Evolutionary conservation across 2,888 invertebrate species (phyloP), one percentile per base, ranked within the genome.

Genomic region (Phyllotreta striolata): DNA sequence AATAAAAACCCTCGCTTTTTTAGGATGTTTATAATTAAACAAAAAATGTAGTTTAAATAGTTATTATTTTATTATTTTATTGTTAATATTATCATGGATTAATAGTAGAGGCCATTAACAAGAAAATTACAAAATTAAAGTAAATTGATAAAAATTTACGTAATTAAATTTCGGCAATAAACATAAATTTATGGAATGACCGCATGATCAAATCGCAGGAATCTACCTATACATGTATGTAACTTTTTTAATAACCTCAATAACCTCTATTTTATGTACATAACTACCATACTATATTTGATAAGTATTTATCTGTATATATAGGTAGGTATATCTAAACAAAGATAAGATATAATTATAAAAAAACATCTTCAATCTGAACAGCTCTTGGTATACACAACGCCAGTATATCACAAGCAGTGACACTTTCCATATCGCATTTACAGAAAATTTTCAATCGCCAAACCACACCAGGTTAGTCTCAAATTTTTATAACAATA

Each of bases 281-380:
- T 49, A 47, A 38, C 13, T 47, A 47, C 24, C 54, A 63, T 57
- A 59, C 54, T 47, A 34, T 52, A 58, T 51, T 41, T 60, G 41
- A 51, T 56, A 56, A 52, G 41, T 34, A 3, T 9, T 60, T 64
- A 64, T 64, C 64, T 51, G 56, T 60, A 56, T 64, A 64, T 56
- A 60, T 60, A 64, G 64, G 62, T 62, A 62, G 62, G 64, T 60
- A 60, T 64, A 60, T 64, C 64, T 64, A 51, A 64, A 60, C 60
- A 64, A 60, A 44, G 64, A 64, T 64, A 64, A 64, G 64, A 64
- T 55, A 60, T 49, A 13, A 47, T 14, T 46, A 63, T 47, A 41
- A 49, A 56, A 63, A 55, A 60, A 51, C 49, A 41, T 38, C 60
- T 60, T 46, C 44, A 47, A 59, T 59, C 55, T 55, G n/a, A 46